Conservation (phyloP, 2,888 invertebrate species). For the Heliconius hortense region DNA sequence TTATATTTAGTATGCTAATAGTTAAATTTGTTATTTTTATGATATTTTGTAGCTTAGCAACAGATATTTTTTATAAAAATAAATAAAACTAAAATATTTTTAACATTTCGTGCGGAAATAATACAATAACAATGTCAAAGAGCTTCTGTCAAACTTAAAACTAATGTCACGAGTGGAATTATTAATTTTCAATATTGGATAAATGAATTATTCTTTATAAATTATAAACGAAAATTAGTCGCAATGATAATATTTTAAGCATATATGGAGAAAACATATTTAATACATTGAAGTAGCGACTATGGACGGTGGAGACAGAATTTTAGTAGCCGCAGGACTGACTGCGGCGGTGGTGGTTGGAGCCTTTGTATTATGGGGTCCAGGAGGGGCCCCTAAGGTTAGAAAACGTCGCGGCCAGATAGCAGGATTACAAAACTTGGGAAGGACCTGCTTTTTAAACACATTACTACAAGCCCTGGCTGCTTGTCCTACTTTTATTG, state of each 20-base stretch:
- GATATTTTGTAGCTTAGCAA: background rate
- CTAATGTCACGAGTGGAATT: slow-evolving; percentile 35
- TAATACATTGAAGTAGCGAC: slow-evolving; percentile 39
- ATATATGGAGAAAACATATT: slow-evolving; percentile 25
- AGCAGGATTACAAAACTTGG: slow-evolving; percentile 93
- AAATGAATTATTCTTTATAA: slow-evolving; percentile 29
- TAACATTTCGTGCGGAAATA: slow-evolving; percentile 18
- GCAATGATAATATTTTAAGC: slow-evolving; percentile 20
- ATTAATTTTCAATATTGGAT: slow-evolving; percentile 32
- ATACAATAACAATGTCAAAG: slow-evolving; percentile 25
- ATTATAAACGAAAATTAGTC: slow-evolving; percentile 18
- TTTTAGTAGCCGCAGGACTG: slow-evolving; percentile 89
- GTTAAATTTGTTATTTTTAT: too few relatives aligned
- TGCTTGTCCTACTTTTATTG: slow-evolving; percentile 91
- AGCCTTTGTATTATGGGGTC: slow-evolving; percentile 92
- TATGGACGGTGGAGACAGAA: slow-evolving; percentile 89
- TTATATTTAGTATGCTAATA: background rate
- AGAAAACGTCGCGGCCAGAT: slow-evolving; percentile 87
- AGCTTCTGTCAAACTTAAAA: slow-evolving; percentile 15
- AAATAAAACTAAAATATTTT: background rate
- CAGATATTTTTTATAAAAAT: background rate
- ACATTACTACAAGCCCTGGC: slow-evolving; percentile 94
- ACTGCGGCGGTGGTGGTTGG: slow-evolving; percentile 91
- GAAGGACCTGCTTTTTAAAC: slow-evolving; percentile 96
- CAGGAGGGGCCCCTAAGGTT: slow-evolving; percentile 83